These are phyloP conservation scores for Bufotes viridis DNA, from an alignment of 2,797 vertebrate genomes.

Conservation along the genomic window DNA sequence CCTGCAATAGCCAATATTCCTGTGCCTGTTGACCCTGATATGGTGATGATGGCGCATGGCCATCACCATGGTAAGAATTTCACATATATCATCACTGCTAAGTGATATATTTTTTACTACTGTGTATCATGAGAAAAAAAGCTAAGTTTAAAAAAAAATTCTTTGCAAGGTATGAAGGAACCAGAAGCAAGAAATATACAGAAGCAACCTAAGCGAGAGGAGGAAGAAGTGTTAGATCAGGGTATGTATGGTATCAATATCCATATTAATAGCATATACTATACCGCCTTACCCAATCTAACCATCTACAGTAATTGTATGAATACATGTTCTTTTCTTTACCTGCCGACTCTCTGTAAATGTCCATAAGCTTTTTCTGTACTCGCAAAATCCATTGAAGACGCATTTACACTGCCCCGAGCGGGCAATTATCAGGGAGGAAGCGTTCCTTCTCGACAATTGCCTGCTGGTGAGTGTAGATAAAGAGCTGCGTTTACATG, in stretches of 20 bases:
- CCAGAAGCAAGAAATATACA: constrained; percentile 68
- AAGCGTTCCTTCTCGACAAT: no score
- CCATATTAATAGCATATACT: neutral
- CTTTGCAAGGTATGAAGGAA: constrained; percentile 69
- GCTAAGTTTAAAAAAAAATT: no score
- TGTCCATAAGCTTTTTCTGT: neutral
- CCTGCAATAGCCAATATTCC: constrained; percentile 88
- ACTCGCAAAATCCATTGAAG: neutral
- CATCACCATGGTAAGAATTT: constrained; percentile 75
- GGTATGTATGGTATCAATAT: constrained; percentile 76
- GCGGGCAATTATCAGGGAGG: no score
- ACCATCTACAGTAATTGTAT: no score
- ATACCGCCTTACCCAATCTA: no score
- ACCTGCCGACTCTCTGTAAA: neutral
- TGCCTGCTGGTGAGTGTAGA: no score
- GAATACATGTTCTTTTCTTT: neutral
- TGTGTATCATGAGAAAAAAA: neutral
- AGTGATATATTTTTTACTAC: neutral
- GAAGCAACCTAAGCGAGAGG: constrained; percentile 76
- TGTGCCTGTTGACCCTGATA: constrained; percentile 79
- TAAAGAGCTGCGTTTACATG: no score
- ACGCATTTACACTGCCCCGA: no score
- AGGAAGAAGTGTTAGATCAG: constrained; percentile 81
- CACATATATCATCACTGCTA: neutral
- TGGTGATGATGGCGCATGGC: constrained; percentile 82